phyloP scores from a whole-genome alignment of 2,888 invertebrate genomes.

The Meteorus colon region DNA sequence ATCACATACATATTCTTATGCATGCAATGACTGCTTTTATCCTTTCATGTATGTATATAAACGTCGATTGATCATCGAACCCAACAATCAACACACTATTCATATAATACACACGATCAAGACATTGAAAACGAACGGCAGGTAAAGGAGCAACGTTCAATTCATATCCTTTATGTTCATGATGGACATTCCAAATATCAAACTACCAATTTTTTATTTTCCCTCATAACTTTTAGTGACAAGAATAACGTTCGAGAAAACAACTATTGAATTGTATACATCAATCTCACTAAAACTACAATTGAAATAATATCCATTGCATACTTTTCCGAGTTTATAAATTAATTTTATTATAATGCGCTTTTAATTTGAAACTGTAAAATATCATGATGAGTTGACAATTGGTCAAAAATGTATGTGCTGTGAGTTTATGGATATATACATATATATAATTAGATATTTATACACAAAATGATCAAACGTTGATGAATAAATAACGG shows the following conservation, averaged over 20 bases:
- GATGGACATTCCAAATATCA: too few species aligned
- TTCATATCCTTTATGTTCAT: background rate
- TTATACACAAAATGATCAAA: background rate
- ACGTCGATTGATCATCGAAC: conserved; percentile 1
- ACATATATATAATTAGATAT: background rate
- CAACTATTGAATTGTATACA: too few species aligned
- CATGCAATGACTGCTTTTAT: background rate
- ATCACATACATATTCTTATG: background rate
- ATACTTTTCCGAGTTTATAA: too few species aligned
- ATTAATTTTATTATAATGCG: too few species aligned
- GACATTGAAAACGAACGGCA: background rate
- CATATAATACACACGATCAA: background rate
- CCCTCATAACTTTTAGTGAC: too few species aligned
- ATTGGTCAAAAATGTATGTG: too few species aligned
- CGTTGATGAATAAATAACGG: background rate
- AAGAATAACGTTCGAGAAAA: too few species aligned
- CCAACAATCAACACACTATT: conserved; percentile 3
- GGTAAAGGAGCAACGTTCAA: background rate
- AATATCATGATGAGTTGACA: too few species aligned
- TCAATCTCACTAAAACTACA: too few species aligned
- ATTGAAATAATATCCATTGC: too few species aligned
- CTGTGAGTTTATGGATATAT: background rate
- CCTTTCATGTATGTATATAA: background rate
- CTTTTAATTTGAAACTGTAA: too few species aligned
- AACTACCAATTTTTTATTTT: too few species aligned